Percentiles rank a stretch among this genome's conserved stretches.
phyloP scores from a whole-genome alignment of 1,140 invertebrate genomes.

The Calephelis virginiensis region DNA sequence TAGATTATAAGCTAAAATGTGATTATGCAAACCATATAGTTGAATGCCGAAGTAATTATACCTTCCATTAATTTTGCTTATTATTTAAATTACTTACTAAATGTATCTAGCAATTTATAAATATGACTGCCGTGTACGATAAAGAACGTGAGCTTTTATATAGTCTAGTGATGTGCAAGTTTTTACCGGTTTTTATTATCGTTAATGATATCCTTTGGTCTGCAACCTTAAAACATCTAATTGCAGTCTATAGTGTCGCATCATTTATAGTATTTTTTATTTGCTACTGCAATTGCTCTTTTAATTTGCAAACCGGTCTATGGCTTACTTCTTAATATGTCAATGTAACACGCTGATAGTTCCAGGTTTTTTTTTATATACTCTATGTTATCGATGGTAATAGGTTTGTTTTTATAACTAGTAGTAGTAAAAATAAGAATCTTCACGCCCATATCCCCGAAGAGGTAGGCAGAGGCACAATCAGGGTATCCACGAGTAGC shows the following conservation, averaged over 20 bases:
- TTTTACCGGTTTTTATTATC: slow-evolving; percentile 28
- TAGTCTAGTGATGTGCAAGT: slow-evolving; percentile 10
- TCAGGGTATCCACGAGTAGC: too few species aligned
- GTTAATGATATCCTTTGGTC: slow-evolving; percentile 38
- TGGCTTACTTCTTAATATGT: slow-evolving; percentile 61
- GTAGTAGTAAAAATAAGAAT: too few species aligned
- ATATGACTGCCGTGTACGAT: not conserved
- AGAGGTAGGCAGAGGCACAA: too few species aligned
- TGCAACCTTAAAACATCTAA: slow-evolving; percentile 24
- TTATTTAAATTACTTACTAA: slow-evolving; percentile 14
- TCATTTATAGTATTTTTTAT: slow-evolving; percentile 59
- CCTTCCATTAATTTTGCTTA: slow-evolving; percentile 1
- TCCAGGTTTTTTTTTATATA: slow-evolving; percentile 37
- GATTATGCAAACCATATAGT: not conserved
- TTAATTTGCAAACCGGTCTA: slow-evolving; percentile 57
- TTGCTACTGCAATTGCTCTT: slow-evolving; percentile 46
- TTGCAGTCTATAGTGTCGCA: slow-evolving; percentile 40
- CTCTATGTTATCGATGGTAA: not conserved
- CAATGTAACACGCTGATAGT: slow-evolving; percentile 66
- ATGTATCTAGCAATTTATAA: slow-evolving; percentile 16
- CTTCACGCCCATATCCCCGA: too few species aligned
- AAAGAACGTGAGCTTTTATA: slow-evolving; percentile 8
- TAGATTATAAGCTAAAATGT: not conserved
- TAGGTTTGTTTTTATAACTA: not conserved
- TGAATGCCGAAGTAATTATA: slow-evolving; percentile 2